Evolutionary conservation across 2,888 invertebrate species (phyloP), one percentile per base, ranked within the genome.

Genomic region (Macrostomum cliftonense): DNA sequence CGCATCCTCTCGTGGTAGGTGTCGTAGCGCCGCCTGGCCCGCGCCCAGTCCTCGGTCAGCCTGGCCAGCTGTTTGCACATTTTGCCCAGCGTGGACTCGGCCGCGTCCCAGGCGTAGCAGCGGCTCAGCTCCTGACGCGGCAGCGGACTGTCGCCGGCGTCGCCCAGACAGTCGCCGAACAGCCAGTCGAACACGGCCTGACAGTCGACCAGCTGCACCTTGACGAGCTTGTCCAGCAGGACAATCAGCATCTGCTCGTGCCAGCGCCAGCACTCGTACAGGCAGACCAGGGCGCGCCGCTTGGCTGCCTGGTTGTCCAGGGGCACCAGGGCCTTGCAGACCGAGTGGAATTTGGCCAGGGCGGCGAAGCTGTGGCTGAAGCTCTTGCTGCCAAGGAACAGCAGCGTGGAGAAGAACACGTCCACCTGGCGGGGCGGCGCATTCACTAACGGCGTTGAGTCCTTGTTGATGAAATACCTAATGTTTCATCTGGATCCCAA

Each of bases 331-430:
- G 45, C 43, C 19, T 47, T 50, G 21, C 47, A 47, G 21, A 51
- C 37, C 37, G 42, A 42, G 40, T 46, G 86, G 65, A 82, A 95
- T 75, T 93, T 95, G 40, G 89, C 87, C 56, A 97, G 83, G n/a
- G 91, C 95, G 7, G 95, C 89, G 71, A 95, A 93, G 59, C 89
- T 87, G 66, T 97, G 97, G 52, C 91, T 91, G 68, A 95, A 89
- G 59, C 93, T 91, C 72, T 95, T 97, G 46, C 84, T 83, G 37
- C 91, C 95, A 51, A 93, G 75, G 67, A 87, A 83, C 5, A 97
- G 76, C 46, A 97, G 69, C 0, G 88, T 88, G 64, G 91, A 88
- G n/a, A 88, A 85, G 65, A 93, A 93, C 0, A 95, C 86, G 64
- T 93, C 91, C 46, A 97, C 89, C 73, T 89, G 16, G 37, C 28